phyloP scores from a whole-genome alignment of 2,888 invertebrate genomes.

The Tuberolachnus salignus region DNA sequence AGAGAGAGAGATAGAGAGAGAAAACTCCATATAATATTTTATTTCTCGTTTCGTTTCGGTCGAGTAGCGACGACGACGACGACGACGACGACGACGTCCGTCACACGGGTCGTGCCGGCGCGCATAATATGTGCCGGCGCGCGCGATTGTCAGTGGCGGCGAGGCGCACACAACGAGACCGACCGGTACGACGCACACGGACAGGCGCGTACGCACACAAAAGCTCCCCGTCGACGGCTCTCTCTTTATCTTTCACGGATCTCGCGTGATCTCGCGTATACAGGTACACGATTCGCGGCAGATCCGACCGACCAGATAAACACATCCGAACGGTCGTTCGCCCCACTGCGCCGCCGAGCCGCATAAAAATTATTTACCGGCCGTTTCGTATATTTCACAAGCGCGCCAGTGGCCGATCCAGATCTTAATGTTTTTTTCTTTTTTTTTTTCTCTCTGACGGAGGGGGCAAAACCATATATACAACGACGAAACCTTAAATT shows the following conservation, averaged over 20 bases:
- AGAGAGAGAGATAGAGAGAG: no score
- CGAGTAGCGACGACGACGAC: conserved; percentile 15
- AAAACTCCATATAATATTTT: not conserved
- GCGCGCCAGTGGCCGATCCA: no score
- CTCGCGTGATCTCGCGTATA: conserved; percentile 49
- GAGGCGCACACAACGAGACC: conserved; percentile 4
- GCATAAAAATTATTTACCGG: not conserved
- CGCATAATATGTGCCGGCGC: not conserved
- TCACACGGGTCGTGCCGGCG: conserved; percentile 41
- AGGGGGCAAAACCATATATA: no score
- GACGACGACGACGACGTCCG: not conserved
- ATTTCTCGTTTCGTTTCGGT: conserved; percentile 26
- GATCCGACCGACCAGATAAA: conserved; percentile 43
- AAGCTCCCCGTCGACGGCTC: conserved; percentile 19
- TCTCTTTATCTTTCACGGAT: conserved; percentile 40
- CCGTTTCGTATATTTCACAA: not conserved
- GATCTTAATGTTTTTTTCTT: no score
- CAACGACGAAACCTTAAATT: no score
- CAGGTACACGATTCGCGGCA: not conserved
- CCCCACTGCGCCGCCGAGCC: conserved; percentile 1
- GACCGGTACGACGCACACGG: conserved; percentile 23
- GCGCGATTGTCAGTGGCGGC: conserved; percentile 39
- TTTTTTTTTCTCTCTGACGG: no score
- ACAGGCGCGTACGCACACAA: not conserved
- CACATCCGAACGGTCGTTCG: conserved; percentile 53